Percentiles rank a stretch among this genome's conserved stretches.
These are phyloP conservation scores for Burhinus oedicnemus DNA, from an alignment of 2,113 vertebrate genomes.

Conservation along the genomic window DNA sequence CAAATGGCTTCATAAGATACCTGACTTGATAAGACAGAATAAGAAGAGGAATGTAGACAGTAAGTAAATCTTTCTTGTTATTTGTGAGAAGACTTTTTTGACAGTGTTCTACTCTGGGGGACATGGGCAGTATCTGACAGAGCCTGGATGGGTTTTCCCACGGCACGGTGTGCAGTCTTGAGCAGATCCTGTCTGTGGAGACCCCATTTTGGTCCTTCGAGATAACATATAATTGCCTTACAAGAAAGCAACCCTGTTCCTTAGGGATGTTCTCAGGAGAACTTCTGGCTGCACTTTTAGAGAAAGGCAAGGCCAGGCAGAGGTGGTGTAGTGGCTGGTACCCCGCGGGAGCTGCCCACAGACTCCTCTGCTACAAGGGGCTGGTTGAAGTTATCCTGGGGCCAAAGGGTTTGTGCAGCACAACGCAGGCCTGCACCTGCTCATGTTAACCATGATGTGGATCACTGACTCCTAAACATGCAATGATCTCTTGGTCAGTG, in stretches of 20 bases:
- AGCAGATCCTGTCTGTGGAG: neutral
- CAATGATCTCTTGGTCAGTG: neutral
- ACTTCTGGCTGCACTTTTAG: neutral
- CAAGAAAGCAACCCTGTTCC: neutral
- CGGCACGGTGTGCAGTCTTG: neutral
- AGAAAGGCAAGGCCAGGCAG: neutral
- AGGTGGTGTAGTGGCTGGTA: too few relatives aligned
- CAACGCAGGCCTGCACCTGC: rapidly evolving
- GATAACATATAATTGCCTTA: neutral
- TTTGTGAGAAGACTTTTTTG: too few relatives aligned
- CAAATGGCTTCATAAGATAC: neutral
- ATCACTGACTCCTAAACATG: rapidly evolving
- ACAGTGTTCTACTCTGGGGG: too few relatives aligned
- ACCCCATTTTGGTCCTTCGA: neutral
- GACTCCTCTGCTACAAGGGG: neutral
- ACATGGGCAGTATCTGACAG: rapidly evolving
- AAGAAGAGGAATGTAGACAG: neutral
- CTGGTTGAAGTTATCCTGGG: rapidly evolving
- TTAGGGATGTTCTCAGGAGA: neutral
- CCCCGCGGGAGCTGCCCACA: rapidly evolving
- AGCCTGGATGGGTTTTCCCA: neutral
- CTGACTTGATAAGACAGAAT: neutral
- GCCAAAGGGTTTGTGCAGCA: neutral
- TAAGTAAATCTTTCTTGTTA: neutral
- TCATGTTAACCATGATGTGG: rapidly evolving